Evolutionary conservation across 2,797 vertebrate genomes (phyloP), one percentile per base, ranked within the genome.

Genomic region (Nannoperca australis): DNA sequence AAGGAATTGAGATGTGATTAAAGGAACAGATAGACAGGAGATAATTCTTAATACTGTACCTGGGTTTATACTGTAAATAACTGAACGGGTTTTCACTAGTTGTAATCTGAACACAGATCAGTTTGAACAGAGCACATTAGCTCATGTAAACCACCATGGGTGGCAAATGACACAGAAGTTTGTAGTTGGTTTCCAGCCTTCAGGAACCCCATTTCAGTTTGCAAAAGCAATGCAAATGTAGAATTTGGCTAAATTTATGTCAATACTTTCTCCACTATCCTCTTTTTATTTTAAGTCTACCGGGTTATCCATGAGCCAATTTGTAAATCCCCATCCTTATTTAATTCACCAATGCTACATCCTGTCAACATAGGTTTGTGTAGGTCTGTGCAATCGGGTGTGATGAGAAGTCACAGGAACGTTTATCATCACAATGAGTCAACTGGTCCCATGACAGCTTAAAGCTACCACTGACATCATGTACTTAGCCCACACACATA

Each of bases 391-490:
- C 24, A 83, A 59, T 76, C 36, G 70, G 27, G 32, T 71, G n/a
- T n/a, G 22, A 78, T 62, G 7, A 54, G 70, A 82, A 59, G 67
- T 67, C 70, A 50, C 30, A 61, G 42, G 51, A 78, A 44, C 22
- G 7, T 73, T 81, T 17, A 77, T 67, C 38, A 62, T 73, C 65
- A 61, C 36, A 59, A 70, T 42, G 71, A 88, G 54, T 79, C 70
- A 74, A 53, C 51, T 63, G 64, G 74, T 84, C 73, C 51, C 78
- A 74, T 71, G 76, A 77, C 62, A 45, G 82, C 70, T 82, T 84
- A 22, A 79, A 80, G 66, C 68, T 67, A 27, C 17, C 27, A 64
- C 54, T 86, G 82, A 84, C 79, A 87, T 83, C 76, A 86, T 22
- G 36, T 76, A 38, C 69, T 71, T 40, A 79, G 68, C 49, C 17